Conservation (phyloP, 2,797 vertebrate species). For the Rhinoraja longicauda region DNA sequence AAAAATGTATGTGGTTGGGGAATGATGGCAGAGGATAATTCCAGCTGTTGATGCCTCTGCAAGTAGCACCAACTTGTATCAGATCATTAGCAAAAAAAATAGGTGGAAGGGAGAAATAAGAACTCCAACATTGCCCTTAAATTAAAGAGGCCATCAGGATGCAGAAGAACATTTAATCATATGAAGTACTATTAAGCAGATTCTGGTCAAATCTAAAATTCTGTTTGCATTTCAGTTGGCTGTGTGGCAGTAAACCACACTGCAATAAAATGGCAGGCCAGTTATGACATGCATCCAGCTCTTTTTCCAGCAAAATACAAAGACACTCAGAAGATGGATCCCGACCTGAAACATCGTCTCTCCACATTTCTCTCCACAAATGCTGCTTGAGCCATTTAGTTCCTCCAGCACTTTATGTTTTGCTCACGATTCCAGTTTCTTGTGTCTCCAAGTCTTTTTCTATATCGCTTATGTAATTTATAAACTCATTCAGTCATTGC, state of each 20-base stretch:
- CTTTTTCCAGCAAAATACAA: too few relatives aligned
- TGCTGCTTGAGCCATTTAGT: not conserved
- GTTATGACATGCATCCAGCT: too few relatives aligned
- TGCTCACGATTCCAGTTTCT: too few relatives aligned
- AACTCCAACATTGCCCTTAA: not conserved
- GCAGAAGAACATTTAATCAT: not conserved
- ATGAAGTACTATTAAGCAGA: not conserved
- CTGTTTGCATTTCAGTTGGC: not conserved
- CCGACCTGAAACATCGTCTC: too few relatives aligned
- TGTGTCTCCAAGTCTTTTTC: not conserved
- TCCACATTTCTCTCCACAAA: not conserved
- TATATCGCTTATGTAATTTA: not conserved
- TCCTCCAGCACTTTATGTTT: too few relatives aligned
- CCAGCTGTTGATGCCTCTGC: not conserved
- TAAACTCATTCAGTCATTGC: not conserved
- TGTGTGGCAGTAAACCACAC: not conserved
- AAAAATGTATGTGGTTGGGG: not conserved
- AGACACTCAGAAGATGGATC: too few relatives aligned
- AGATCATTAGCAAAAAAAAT: not conserved
- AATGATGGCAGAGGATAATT: not conserved
- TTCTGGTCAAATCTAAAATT: not conserved
- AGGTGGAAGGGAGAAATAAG: not conserved
- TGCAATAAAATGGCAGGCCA: slow-evolving; percentile 1
- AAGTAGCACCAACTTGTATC: not conserved
- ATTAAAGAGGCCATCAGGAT: not conserved